Percentiles rank a stretch among this genome's conserved stretches.
These are phyloP conservation scores for Sceloporus undulatus DNA, from an alignment of 2,113 vertebrate species.

Conservation along the genomic window DNA sequence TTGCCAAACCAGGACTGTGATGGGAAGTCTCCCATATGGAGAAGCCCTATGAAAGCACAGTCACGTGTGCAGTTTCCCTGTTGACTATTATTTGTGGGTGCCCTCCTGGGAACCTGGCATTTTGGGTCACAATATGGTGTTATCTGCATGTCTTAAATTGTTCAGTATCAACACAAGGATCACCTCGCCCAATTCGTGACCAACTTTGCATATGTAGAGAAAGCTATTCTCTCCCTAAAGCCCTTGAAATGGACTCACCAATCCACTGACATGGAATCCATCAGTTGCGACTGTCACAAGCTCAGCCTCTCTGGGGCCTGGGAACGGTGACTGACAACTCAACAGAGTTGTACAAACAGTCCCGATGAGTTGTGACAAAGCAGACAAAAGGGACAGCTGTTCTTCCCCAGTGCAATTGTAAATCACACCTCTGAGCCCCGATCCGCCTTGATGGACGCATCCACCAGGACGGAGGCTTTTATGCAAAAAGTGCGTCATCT, in stretches of 20 bases:
- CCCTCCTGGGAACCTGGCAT: too few relatives aligned
- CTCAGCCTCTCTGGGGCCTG: background rate
- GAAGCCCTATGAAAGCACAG: background rate
- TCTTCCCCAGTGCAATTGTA: background rate
- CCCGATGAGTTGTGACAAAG: background rate
- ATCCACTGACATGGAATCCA: too few relatives aligned
- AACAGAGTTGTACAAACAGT: background rate
- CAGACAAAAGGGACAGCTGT: conserved; percentile 5
- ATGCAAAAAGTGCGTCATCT: background rate
- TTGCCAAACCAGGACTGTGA: too few relatives aligned
- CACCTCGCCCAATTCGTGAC: too few relatives aligned
- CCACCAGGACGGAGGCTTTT: conserved; percentile 2
- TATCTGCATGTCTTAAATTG: too few relatives aligned
- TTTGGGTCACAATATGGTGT: too few relatives aligned
- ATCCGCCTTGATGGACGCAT: background rate
- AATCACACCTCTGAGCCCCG: background rate
- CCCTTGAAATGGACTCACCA: too few relatives aligned
- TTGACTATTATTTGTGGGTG: too few relatives aligned
- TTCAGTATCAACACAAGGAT: too few relatives aligned
- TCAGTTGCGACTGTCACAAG: background rate
- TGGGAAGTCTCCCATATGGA: background rate
- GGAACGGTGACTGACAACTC: background rate
- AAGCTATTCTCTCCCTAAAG: too few relatives aligned
- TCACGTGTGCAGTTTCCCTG: background rate
- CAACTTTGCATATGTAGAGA: too few relatives aligned